A percentile compares a stretch with the other conserved stretches of the same genome.
Conservation (phyloP, 2,888 invertebrate genomes). For the Mamestra brassicae region DNA sequence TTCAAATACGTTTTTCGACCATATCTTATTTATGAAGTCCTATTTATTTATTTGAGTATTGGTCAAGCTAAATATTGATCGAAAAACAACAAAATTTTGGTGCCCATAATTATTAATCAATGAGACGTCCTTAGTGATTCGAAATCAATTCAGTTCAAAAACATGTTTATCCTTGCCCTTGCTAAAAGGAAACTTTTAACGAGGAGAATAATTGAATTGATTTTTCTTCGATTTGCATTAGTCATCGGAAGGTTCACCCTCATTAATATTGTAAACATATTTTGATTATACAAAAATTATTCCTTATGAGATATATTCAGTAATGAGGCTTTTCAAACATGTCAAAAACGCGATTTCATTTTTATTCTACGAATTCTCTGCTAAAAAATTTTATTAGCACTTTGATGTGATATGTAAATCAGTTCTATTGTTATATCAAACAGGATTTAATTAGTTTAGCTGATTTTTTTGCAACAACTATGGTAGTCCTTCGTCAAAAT, state of each 20-base stretch:
- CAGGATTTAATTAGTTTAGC: slow-evolving; percentile 23
- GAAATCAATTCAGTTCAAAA: slow-evolving; percentile 8
- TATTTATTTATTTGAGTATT: too few relatives aligned
- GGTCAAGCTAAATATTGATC: too few relatives aligned
- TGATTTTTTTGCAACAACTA: slow-evolving; percentile 12
- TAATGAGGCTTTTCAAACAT: neutral
- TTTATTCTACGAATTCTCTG: slow-evolving; percentile 10
- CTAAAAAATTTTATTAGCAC: neutral
- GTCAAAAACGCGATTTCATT: neutral
- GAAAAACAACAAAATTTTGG: too few relatives aligned
- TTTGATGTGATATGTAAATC: slow-evolving; percentile 40
- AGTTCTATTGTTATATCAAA: slow-evolving; percentile 35
- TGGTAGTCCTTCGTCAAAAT: neutral
- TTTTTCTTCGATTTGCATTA: slow-evolving; percentile 7
- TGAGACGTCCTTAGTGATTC: neutral
- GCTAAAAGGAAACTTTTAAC: slow-evolving; percentile 17
- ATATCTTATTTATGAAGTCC: too few relatives aligned
- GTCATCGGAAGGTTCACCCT: neutral
- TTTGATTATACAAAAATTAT: neutral
- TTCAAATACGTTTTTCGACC: too few relatives aligned
- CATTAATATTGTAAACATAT: neutral
- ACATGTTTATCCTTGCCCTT: slow-evolving; percentile 3
- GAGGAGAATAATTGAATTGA: slow-evolving; percentile 12
- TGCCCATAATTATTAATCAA: too few relatives aligned
- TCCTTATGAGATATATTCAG: slow-evolving; percentile 2